Percentiles rank a stretch among this genome's conserved stretches.
Conservation (phyloP, 2,797 vertebrate species). For the Falco biarmicus region DNA sequence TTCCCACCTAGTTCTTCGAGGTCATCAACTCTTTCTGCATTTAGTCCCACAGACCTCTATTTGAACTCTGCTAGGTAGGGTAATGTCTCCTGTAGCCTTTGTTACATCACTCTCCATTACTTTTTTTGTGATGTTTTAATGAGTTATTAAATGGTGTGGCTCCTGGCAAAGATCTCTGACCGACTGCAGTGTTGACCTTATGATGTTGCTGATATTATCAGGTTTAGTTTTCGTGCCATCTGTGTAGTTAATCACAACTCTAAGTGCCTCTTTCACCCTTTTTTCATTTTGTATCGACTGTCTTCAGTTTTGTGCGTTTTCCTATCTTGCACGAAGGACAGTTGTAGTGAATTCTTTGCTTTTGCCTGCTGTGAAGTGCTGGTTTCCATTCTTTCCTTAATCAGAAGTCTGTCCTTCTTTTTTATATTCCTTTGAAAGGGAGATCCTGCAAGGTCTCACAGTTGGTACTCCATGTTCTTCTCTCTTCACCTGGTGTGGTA, state of each 20-base stretch:
- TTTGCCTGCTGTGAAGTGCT: not conserved
- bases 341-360: not conserved
- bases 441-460: not conserved
- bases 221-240: not conserved
- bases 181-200: rapidly evolving
- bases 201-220: not conserved
- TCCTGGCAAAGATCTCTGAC: not conserved
- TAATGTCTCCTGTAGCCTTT: not conserved
- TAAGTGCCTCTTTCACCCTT: not conserved
- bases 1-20: not conserved
- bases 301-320: not conserved
- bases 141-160: not conserved
- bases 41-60: not conserved
- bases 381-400: not conserved
- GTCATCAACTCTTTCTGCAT: not conserved
- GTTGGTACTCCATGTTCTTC: not conserved
- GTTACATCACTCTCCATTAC: rapidly evolving
- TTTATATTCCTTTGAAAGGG: not conserved
- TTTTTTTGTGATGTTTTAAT: not conserved
- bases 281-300: not conserved
- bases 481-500: not conserved
- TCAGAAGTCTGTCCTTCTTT: not conserved
- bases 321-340: not conserved
- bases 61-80: rapidly evolving
- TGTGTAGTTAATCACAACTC: not conserved